Evolutionary conservation across 2,888 invertebrate genomes (phyloP), one percentile per base, ranked within the genome.

Genomic region (Cantharis flavilabris): DNA sequence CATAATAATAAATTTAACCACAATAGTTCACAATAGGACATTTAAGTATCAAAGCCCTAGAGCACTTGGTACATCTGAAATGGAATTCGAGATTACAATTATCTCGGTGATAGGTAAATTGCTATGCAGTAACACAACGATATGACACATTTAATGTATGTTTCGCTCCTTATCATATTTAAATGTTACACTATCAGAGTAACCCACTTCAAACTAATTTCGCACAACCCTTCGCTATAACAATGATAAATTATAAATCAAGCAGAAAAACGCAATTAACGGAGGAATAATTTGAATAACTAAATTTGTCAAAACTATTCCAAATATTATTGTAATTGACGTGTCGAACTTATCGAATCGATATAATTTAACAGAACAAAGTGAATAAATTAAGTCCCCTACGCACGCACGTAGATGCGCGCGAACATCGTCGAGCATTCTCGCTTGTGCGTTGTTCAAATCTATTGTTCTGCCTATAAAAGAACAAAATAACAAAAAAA

Each of bases 21-120:
- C 49, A 49, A 49, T 49, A 49, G 49, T 49, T 67, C 20, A n/a
- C 26, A 67, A 26, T 67, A 67, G 65, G 65, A 67, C 49, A 49
- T 49, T 49, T 49, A 49, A 49, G 49, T 67, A 67, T 67, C 20
- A 67, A 67, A 67, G 23, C 65, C 65, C 65, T 26, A 26, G 65
- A 26, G 65, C 26, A 67, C 18, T 20, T 73, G 26, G 69, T 73
- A 73, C 69, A 33, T 72, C 67, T 67, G 72, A 73, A 73, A 69
- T 73, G 62, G 67, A 73, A 73, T 73, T 23, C 72, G 23, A 69
- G 72, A 73, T 73, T 67, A 73, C 26, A 65, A 73, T 73, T 73
- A 73, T 73, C 72, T 73, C 67, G 16, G 63, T 69, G 72, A 73
- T 73, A 67, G 33, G 62, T 73, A 73, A 73, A 67, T 73, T 73